Evolutionary conservation across 2,888 invertebrate species (phyloP).

Genomic region (Seira sanloemensis): DNA sequence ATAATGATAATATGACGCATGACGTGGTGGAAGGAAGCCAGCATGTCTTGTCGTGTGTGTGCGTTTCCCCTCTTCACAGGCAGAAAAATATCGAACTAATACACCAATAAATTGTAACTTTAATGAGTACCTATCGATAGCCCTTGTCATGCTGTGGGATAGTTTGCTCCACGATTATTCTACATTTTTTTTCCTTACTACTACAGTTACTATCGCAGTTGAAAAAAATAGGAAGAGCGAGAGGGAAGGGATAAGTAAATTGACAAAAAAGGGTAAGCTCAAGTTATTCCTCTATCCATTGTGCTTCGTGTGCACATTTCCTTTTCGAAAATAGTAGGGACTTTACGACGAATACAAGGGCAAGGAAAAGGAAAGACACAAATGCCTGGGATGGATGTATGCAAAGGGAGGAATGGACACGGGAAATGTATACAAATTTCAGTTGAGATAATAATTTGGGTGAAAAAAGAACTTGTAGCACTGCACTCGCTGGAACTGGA

Average conservation of each 20-base stretch:
- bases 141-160: not conserved
- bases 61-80: not conserved
- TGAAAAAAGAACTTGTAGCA: too few species aligned
- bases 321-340: not conserved
- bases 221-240: not conserved
- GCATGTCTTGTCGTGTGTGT: not conserved
- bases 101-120: conserved; percentile 3
- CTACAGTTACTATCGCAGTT: not conserved
- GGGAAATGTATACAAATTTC: too few species aligned
- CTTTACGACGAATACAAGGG: not conserved
- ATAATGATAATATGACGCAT: too few species aligned
- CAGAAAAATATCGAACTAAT: conserved; percentile 10
- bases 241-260: not conserved
- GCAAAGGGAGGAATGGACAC: too few species aligned
- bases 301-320: not conserved
- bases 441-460: too few species aligned
- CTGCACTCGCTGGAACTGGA: too few species aligned
- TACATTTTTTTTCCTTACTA: not conserved
- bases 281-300: not conserved
- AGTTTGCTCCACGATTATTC: not conserved
- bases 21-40: not conserved
- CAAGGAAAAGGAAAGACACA: not conserved
- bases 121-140: conserved; percentile 12
- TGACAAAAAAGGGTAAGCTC: conserved; percentile 2
- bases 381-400: not conserved